Conservation (phyloP, 2,113 vertebrate species). For the Vicugna pacos region DNA sequence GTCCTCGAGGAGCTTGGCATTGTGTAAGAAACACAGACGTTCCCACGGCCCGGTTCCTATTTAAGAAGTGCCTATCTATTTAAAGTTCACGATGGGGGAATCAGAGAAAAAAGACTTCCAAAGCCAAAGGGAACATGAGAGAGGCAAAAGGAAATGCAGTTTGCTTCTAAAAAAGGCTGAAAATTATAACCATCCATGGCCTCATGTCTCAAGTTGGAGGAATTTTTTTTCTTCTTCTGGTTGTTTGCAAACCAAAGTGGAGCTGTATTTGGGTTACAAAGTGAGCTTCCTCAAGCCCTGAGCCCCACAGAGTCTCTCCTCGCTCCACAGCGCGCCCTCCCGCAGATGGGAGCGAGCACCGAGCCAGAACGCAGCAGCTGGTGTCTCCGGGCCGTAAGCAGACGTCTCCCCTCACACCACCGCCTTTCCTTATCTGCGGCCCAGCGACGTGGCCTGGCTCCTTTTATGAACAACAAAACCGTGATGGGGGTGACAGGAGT, state of each 20-base stretch:
- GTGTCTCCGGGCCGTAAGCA: not conserved
- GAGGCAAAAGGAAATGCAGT: slow-evolving; percentile 24
- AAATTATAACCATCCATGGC: slow-evolving; percentile 57
- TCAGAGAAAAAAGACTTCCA: slow-evolving; percentile 72
- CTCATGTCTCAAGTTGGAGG: slow-evolving; percentile 60
- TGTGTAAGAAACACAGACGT: slow-evolving; percentile 77
- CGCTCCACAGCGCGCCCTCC: not conserved
- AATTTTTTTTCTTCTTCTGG: slow-evolving; percentile 14
- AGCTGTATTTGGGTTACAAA: slow-evolving; percentile 80
- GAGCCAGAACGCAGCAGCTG: slow-evolving; percentile 19
- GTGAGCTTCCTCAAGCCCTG: slow-evolving; percentile 33
- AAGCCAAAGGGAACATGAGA: slow-evolving; percentile 48
- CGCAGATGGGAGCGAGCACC: not conserved
- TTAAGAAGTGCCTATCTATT: slow-evolving; percentile 85
- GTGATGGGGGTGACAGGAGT: slow-evolving; percentile 70
- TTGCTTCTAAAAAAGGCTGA: slow-evolving; percentile 75
- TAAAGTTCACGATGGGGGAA: slow-evolving; percentile 78
- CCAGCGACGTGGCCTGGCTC: slow-evolving; percentile 16
- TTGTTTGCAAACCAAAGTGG: slow-evolving; percentile 61
- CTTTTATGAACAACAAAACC: slow-evolving; percentile 70
- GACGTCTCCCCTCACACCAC: fast-evolving
- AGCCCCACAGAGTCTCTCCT: not conserved
- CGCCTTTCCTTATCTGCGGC: slow-evolving; percentile 38
- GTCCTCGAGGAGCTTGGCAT: slow-evolving; percentile 56
- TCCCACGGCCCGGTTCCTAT: slow-evolving; percentile 88